A percentile compares a stretch with the other conserved stretches of the same genome.
phyloP scores from a whole-genome alignment of 2,113 vertebrate genomes.

The Tupaia chinensis region DNA sequence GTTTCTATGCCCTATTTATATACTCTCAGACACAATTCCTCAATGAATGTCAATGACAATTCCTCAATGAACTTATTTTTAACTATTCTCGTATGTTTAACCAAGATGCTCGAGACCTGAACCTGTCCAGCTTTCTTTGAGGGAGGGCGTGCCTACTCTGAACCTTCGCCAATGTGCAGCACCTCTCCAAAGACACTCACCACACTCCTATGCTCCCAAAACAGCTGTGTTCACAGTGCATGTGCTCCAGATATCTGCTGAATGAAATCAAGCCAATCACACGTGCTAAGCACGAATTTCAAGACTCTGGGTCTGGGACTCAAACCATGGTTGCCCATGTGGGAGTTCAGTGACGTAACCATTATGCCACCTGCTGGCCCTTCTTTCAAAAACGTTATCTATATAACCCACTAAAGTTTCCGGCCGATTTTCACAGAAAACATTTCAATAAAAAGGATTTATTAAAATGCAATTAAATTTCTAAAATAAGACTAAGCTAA shows the following conservation, averaged over 20 bases:
- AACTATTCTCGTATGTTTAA: not conserved
- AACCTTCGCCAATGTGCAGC: not conserved
- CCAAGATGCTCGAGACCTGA: not conserved
- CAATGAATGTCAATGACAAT: not conserved
- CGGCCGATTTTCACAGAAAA: not conserved
- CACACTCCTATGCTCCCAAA: not conserved
- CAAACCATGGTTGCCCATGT: too few species aligned
- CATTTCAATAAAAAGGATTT: not conserved
- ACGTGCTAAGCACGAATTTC: too few species aligned
- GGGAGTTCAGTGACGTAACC: not conserved
- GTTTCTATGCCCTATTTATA: not conserved
- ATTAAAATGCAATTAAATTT: not conserved
- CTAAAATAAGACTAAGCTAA: conserved; percentile 30
- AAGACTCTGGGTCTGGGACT: too few species aligned
- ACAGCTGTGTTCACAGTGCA: not conserved
- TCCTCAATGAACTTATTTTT: not conserved
- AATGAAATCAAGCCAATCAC: not conserved
- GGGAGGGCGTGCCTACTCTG: not conserved
- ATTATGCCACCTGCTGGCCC: too few species aligned
- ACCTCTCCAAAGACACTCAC: not conserved
- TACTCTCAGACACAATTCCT: not conserved
- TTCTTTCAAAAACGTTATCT: not conserved
- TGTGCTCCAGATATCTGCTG: not conserved
- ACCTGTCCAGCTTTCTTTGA: not conserved
- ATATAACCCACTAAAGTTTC: not conserved